These are phyloP conservation scores for Spea bombifrons DNA, from an alignment of 2,113 vertebrate genomes.

Conservation along the genomic window DNA sequence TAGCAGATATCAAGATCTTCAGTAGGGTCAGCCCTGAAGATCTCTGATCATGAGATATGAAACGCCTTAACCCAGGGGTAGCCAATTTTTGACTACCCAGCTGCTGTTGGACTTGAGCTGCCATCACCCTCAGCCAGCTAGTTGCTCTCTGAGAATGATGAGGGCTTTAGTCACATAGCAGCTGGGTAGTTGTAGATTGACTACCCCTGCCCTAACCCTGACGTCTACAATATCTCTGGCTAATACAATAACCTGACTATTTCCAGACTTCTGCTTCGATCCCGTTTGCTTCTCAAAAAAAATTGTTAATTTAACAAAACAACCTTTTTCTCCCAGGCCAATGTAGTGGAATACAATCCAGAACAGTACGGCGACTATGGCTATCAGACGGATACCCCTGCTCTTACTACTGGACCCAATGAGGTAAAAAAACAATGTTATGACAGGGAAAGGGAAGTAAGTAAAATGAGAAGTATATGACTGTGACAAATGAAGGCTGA, in stretches of 20 bases:
- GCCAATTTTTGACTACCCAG: neutral
- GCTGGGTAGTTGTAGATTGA: neutral
- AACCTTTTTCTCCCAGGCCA: conserved; percentile 70
- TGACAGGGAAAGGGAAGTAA: neutral
- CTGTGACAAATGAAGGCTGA: too few species aligned
- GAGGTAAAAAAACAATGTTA: conserved; percentile 74
- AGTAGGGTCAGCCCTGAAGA: conserved; percentile 74
- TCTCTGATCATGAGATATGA: conserved; percentile 80
- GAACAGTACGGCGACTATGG: conserved; percentile 85
- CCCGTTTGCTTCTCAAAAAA: neutral
- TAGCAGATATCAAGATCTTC: conserved; percentile 89
- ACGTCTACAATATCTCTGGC: conserved; percentile 61
- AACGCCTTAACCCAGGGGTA: conserved; percentile 47
- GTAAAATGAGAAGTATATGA: neutral
- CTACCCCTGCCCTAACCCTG: conserved; percentile 69
- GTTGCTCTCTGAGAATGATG: neutral
- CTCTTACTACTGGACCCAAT: conserved; percentile 72
- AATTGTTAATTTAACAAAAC: neutral
- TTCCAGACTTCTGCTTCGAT: conserved; percentile 59
- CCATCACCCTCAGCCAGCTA: neutral
- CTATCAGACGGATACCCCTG: conserved; percentile 78
- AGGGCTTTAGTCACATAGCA: neutral
- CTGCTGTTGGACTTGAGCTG: neutral
- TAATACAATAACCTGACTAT: conserved; percentile 65
- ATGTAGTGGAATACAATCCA: conserved; percentile 79